Evolutionary conservation across 2,113 vertebrate species (phyloP).

Genomic region (Colistium nudipinnis): DNA sequence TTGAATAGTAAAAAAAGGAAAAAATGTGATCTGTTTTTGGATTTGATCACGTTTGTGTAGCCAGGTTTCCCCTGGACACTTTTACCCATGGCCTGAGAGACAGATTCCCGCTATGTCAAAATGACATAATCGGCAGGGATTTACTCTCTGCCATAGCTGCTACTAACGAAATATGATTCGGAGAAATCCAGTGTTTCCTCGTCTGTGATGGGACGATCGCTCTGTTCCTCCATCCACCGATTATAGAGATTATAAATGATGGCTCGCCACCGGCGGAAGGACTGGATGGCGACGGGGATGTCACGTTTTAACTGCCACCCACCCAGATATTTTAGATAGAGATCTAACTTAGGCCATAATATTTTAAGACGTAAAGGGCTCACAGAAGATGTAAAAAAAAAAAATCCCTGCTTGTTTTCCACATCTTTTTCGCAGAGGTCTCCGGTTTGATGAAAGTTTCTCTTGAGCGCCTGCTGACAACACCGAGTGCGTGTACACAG

Average conservation of each 20-base stretch:
- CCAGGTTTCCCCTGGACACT: conserved; percentile 21
- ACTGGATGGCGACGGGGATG: conserved; percentile 6
- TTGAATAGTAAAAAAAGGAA: conserved; percentile 9
- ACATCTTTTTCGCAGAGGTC: conserved; percentile 34
- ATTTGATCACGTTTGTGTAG: conserved; percentile 50
- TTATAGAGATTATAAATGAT: conserved; percentile 55
- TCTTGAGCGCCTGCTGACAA: conserved; percentile 36
- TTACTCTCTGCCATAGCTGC: conserved; percentile 66
- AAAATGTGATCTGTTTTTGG: conserved; percentile 36
- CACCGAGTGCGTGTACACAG: conserved; percentile 39
- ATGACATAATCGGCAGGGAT: conserved; percentile 52
- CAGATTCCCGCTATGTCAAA: conserved; percentile 43
- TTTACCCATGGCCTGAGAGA: conserved; percentile 38
- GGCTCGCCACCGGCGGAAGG: conserved; percentile 20
- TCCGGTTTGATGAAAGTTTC: conserved; percentile 27
- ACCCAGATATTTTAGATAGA: conserved; percentile 42
- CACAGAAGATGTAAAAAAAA: conserved; percentile 50
- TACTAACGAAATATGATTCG: conserved; percentile 55
- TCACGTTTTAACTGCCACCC: conserved; percentile 41
- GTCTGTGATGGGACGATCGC: conserved; percentile 44
- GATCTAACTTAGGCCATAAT: conserved; percentile 51
- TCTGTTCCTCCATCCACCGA: conserved; percentile 52
- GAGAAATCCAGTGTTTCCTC: conserved; percentile 41
- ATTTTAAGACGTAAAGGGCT: conserved; percentile 72
- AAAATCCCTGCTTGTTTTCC: conserved; percentile 45